These are phyloP conservation scores for Sinodicranocentrus sp. DNA, from an alignment of 2,888 invertebrate species.

Conservation along the genomic window DNA sequence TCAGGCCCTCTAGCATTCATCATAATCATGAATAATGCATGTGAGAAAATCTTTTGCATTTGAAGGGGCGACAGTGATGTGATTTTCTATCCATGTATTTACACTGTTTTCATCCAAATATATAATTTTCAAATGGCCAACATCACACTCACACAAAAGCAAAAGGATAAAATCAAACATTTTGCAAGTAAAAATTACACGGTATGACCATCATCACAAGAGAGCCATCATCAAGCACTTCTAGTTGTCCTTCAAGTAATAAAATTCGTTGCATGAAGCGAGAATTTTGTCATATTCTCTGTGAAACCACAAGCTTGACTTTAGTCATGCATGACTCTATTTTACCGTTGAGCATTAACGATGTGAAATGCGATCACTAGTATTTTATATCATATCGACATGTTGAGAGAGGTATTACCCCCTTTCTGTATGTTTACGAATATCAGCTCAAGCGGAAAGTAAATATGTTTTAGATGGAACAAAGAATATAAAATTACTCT, in stretches of 20 bases:
- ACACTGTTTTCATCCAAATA: not conserved
- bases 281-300: slow-evolving; percentile 24
- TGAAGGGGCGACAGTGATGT: not conserved
- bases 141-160: not conserved
- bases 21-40: slow-evolving; percentile 1
- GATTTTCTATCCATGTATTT: no score
- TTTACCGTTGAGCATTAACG: slow-evolving; percentile 58
- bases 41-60: not conserved
- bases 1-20: no score
- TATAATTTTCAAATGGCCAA: not conserved
- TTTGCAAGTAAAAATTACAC: slow-evolving; percentile 9
- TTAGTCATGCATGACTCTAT: slow-evolving; percentile 57
- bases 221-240: not conserved
- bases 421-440: no score
- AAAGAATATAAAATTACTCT: no score
- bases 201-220: not conserved
- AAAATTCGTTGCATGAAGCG: slow-evolving; percentile 33
- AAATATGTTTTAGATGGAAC: no score
- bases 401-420: not conserved
- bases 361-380: slow-evolving; percentile 57
- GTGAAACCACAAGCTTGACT: slow-evolving; percentile 43
- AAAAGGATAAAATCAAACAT: not conserved
- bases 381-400: not conserved
- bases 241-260: slow-evolving; percentile 53
- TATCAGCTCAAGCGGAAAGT: no score